phyloP scores from a whole-genome alignment of 2,113 vertebrate genomes.

The Nesogale talazaci region DNA sequence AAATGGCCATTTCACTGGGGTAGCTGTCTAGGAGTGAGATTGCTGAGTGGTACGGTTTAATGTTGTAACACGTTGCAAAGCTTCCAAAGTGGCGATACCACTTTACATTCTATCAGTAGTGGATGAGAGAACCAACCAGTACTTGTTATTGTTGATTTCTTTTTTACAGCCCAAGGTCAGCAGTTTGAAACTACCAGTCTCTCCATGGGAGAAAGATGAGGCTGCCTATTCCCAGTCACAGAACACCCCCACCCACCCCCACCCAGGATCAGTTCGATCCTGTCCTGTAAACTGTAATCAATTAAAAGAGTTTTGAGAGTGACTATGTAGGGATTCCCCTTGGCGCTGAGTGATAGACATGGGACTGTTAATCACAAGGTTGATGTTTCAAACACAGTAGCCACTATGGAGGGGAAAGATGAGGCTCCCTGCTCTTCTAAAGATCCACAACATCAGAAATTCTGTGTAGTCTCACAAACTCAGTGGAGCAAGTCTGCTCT shows the following conservation, averaged over 20 bases:
- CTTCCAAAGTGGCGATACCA: neutral
- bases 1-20: constrained; percentile 9
- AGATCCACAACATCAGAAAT: neutral
- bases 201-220: too few species aligned
- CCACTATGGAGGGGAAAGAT: neutral
- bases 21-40: constrained; percentile 9
- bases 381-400: neutral
- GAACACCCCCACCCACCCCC: too few species aligned
- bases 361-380: neutral
- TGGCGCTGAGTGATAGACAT: neutral
- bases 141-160: neutral
- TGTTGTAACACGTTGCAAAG: neutral
- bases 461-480: too few species aligned
- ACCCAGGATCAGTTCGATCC: too few species aligned
- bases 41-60: constrained; percentile 15
- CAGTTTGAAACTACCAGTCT: too few species aligned
- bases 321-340: too few species aligned
- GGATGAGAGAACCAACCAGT: neutral
- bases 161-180: constrained; percentile 9
- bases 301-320: too few species aligned
- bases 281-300: too few species aligned
- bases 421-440: neutral
- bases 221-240: too few species aligned
- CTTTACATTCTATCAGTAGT: neutral
- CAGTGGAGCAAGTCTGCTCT: too few species aligned